Conservation (phyloP, 2,797 vertebrate species). For the Alectoris magna region DNA sequence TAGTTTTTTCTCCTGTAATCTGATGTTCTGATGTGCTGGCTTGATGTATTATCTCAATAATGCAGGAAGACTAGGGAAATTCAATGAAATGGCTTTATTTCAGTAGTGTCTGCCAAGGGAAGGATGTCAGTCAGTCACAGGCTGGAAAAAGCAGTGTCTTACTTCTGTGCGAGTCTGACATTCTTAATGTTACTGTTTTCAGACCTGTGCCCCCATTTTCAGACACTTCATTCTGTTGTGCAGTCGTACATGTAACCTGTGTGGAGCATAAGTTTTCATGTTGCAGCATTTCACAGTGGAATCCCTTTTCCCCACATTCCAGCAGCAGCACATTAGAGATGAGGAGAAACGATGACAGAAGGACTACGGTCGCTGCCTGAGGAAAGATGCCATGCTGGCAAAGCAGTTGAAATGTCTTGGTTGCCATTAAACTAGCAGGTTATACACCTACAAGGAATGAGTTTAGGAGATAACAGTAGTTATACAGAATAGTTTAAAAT, state of each 20-base stretch:
- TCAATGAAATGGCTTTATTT: background rate
- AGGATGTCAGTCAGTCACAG: background rate
- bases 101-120: background rate
- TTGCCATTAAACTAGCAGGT: background rate
- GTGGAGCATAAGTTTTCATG: background rate
- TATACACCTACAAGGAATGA: background rate
- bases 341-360: background rate
- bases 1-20: background rate
- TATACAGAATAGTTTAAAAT: background rate
- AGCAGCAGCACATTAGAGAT: background rate
- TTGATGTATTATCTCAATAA: slow-evolving; percentile 32
- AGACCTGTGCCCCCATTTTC: background rate
- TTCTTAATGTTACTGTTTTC: background rate
- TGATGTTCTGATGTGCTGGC: background rate
- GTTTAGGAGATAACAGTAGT: background rate
- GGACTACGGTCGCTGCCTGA: background rate
- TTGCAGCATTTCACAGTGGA: background rate
- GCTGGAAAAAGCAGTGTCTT: background rate
- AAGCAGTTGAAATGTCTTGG: background rate
- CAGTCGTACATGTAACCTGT: background rate
- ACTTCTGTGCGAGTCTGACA: background rate
- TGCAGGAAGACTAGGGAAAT: background rate
- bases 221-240: background rate
- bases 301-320: background rate
- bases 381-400: background rate